Percentiles rank a stretch among this genome's conserved stretches.
These are phyloP conservation scores for Alcis repandata DNA, from an alignment of 2,888 invertebrate genomes.

Conservation along the genomic window DNA sequence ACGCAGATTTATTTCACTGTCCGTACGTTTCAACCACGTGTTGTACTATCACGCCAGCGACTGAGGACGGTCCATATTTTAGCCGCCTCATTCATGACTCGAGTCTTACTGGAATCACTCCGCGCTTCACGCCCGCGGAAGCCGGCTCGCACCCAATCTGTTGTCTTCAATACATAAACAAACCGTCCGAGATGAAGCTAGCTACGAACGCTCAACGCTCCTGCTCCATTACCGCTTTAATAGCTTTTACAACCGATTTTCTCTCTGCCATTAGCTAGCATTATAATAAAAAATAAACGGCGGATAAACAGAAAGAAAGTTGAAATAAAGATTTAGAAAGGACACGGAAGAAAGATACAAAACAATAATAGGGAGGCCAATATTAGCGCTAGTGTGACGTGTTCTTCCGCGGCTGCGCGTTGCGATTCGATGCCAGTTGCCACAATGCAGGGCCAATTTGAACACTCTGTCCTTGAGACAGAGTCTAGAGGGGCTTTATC, in stretches of 20 bases:
- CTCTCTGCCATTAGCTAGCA: slow-evolving; percentile 13
- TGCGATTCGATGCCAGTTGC: slow-evolving; percentile 63
- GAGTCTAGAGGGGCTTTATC: slow-evolving; percentile 66
- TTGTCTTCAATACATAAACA: slow-evolving; percentile 86
- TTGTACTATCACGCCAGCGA: slow-evolving; percentile 30
- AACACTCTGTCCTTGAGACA: slow-evolving; percentile 69
- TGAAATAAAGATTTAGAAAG: slow-evolving; percentile 29
- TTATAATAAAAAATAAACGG: slow-evolving; percentile 20
- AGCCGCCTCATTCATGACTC: slow-evolving; percentile 72
- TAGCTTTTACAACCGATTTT: slow-evolving; percentile 22
- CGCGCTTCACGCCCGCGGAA: slow-evolving; percentile 67
- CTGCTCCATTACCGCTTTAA: slow-evolving; percentile 26
- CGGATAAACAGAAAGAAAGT: slow-evolving; percentile 1
- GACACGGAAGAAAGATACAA: slow-evolving; percentile 51
- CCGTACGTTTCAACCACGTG: slow-evolving; percentile 31
- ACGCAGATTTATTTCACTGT: slow-evolving; percentile 48
- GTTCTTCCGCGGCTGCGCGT: slow-evolving; percentile 81
- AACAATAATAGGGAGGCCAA: slow-evolving; percentile 66
- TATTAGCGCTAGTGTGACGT: slow-evolving; percentile 82
- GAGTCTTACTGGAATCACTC: slow-evolving; percentile 71
- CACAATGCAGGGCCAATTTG: slow-evolving; percentile 65
- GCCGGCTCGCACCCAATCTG: slow-evolving; percentile 81
- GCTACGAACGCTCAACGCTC: slow-evolving; percentile 55
- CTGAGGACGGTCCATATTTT: slow-evolving; percentile 55
- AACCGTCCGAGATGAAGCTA: slow-evolving; percentile 81